Conservation (phyloP, 2,113 vertebrate genomes). For the Naja naja region DNA sequence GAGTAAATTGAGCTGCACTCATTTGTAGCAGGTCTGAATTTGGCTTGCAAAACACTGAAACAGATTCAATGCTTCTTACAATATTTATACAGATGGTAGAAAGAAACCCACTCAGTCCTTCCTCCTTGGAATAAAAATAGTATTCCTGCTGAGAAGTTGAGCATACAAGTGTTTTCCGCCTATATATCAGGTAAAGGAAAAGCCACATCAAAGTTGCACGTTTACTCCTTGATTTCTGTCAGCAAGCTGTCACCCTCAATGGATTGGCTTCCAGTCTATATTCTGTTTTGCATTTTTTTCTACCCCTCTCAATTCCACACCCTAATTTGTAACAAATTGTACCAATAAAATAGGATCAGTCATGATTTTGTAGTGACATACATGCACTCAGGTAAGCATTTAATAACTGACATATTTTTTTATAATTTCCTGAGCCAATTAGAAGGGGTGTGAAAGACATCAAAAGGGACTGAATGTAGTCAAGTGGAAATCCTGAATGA, state of each 20-base stretch:
- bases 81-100: constrained; percentile 24
- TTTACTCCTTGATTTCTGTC: not conserved
- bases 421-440: not conserved
- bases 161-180: constrained; percentile 2
- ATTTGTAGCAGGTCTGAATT: constrained; percentile 24
- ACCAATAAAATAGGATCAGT: constrained; percentile 4
- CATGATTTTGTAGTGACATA: not conserved
- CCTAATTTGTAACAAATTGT: not conserved
- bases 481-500: not conserved
- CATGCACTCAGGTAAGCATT: not conserved
- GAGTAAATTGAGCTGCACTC: not conserved
- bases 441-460: not conserved
- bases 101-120: constrained; percentile 15
- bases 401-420: not conserved
- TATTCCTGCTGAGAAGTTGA: constrained; percentile 13
- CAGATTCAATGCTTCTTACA: constrained; percentile 19
- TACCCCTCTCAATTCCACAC: not conserved
- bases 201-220: constrained; percentile 10
- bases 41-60: not conserved
- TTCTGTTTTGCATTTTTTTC: constrained; percentile 28
- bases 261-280: constrained; percentile 4
- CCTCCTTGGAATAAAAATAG: constrained; percentile 24
- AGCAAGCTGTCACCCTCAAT: not conserved
- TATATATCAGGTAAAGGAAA: constrained; percentile 16
- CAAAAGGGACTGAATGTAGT: not conserved